Conservation (phyloP, 2,888 invertebrate genomes). For the Onthophagus sagittarius region DNA sequence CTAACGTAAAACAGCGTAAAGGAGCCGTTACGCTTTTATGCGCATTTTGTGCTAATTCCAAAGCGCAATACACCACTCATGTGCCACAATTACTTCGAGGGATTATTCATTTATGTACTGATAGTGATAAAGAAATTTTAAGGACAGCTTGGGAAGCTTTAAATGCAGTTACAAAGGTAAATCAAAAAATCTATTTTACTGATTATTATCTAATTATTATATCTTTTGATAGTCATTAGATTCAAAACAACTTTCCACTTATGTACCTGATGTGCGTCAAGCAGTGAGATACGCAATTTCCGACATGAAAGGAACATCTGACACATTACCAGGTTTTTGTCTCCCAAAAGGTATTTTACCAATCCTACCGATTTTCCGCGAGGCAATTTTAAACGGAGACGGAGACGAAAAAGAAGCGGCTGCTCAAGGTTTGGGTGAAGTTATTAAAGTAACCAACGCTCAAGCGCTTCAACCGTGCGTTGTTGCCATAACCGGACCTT, state of each 20-base stretch:
- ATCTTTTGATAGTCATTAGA: constrained; percentile 62
- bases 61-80: constrained; percentile 82
- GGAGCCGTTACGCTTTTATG: constrained; percentile 85
- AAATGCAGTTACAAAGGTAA: constrained; percentile 77
- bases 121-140: constrained; percentile 74
- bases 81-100: constrained; percentile 85
- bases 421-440: constrained; percentile 78
- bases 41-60: constrained; percentile 85
- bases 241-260: constrained; percentile 76
- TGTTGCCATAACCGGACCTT: constrained; percentile 94
- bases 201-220: constrained; percentile 25
- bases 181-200: not conserved
- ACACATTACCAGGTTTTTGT: constrained; percentile 88
- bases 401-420: constrained; percentile 96
- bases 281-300: constrained; percentile 88
- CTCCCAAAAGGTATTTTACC: constrained; percentile 88
- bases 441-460: constrained; percentile 80
- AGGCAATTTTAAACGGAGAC: constrained; percentile 91
- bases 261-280: constrained; percentile 86
- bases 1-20: constrained; percentile 62
- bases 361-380: constrained; percentile 90
- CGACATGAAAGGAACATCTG: constrained; percentile 69
- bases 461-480: constrained; percentile 91
- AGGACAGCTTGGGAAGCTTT: constrained; percentile 90
- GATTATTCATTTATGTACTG: constrained; percentile 79